A percentile compares a stretch with the other conserved stretches of the same genome.
Evolutionary conservation across 64 coral and sea anemone species (phyloP).

Genomic region (Porites australiensis): DNA sequence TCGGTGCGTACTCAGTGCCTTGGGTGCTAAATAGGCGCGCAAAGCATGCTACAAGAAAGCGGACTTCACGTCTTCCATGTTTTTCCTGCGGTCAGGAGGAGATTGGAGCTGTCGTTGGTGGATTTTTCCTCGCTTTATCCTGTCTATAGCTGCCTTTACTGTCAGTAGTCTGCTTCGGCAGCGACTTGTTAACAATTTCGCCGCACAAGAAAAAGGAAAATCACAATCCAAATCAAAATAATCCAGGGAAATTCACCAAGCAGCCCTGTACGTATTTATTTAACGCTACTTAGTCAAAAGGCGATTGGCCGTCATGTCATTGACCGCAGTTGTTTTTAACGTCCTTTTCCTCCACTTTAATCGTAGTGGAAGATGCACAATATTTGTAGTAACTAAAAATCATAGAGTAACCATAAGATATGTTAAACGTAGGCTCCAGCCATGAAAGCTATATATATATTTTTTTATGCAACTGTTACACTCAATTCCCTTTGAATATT

Average conservation of each 20-base stretch:
- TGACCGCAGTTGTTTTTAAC: background rate
- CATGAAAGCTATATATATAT: too few relatives aligned
- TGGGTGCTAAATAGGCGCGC: background rate
- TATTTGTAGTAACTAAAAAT: too few relatives aligned
- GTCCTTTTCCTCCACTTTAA: too few relatives aligned
- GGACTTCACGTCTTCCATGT: slow-evolving; percentile 18
- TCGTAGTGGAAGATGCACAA: too few relatives aligned
- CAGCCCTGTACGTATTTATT: slow-evolving; percentile 79
- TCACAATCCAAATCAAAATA: slow-evolving; percentile 89
- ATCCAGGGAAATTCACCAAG: slow-evolving; percentile 83
- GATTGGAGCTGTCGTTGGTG: background rate
- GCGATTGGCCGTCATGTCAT: background rate
- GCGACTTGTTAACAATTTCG: slow-evolving; percentile 89
- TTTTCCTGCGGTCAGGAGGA: background rate
- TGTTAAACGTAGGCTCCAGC: too few relatives aligned
- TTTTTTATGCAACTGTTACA: too few relatives aligned
- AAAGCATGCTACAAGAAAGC: background rate
- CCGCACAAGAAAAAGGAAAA: slow-evolving; percentile 95
- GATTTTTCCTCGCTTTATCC: background rate
- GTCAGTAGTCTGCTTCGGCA: slow-evolving; percentile 89
- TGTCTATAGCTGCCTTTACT: background rate
- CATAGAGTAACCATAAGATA: too few relatives aligned
- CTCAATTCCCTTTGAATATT: too few relatives aligned
- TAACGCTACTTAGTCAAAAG: background rate
- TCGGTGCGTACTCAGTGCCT: background rate